Evolutionary conservation across 2,888 invertebrate species (phyloP), one percentile per base, ranked within the genome.

Genomic region (Achlya flavicornis): DNA sequence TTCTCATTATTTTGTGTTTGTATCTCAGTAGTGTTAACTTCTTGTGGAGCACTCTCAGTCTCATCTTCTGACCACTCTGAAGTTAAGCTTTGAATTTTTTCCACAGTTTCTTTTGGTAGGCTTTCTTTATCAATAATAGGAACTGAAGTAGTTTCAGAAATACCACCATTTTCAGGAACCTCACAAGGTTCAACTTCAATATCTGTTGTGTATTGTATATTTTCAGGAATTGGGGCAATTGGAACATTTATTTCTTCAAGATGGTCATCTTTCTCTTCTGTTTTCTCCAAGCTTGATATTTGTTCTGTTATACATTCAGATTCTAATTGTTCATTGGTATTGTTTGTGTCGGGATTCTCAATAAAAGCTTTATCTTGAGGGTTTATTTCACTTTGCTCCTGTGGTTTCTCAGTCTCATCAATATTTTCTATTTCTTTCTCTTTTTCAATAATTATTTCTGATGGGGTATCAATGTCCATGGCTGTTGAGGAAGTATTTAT

Each of bases 41-140:
- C 69, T 61, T 71, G 72, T 64, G 68, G 43, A 60, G 65, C 61
- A 11, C 63, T 66, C 64, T 87, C 88, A 72, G 76, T 78, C 71
- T 90, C 90, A 76, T 91, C 89, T 71, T 91, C 90, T 59, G 90
- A 87, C 92, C 91, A 92, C 79, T 93, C 88, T 48, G 88, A 84
- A 66, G 89, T 74, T 70, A 90, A 73, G 66, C 71, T 83, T 76
- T 86, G 80, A 19, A 87, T 84, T 68, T 86, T 80, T 64, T 83
- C 81, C 58, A 80, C 79, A 58, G 82, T 68, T 67, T 72, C 72
- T 69, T 78, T 53, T 53, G 53, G 75, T 68, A 71, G 63, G 64
- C 65, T 66, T 12, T 43, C 43, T 19, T 66, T 63, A 63, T 73
- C 64, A 43, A 64, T 66, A 41, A 71, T 63, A 58, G 63, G 61